Conservation (phyloP, 2,888 invertebrate genomes). For the Augiades crinisus region DNA sequence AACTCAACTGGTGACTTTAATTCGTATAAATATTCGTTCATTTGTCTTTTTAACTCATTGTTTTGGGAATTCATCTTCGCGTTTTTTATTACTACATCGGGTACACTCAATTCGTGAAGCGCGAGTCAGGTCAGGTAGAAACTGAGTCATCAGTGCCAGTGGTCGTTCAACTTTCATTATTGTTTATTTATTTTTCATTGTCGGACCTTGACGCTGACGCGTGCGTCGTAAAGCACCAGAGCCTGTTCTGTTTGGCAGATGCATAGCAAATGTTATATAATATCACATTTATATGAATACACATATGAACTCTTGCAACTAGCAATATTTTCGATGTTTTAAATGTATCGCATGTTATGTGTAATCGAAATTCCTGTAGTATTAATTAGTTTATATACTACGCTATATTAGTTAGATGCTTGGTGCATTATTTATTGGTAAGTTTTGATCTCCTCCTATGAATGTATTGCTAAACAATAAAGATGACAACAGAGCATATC, state of each 20-base stretch:
- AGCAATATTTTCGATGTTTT: no score
- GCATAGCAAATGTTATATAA: not conserved
- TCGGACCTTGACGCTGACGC: constrained; percentile 48
- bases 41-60: constrained; percentile 1
- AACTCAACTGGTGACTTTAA: not conserved
- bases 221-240: constrained; percentile 42
- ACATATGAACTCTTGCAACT: not conserved
- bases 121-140: constrained; percentile 62
- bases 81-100: not conserved
- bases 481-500: no score
- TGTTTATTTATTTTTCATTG: constrained; percentile 70
- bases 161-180: constrained; percentile 75
- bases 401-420: no score
- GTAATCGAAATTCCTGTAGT: no score
- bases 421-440: no score
- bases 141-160: constrained; percentile 64
- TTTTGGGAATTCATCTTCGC: not conserved
- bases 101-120: constrained; percentile 30
- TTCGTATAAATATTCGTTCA: no score
- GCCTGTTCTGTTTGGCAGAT: constrained; percentile 3
- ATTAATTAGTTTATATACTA: no score
- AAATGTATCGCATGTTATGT: no score
- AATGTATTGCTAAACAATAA: no score
- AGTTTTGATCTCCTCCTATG: no score
- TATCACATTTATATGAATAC: not conserved